These are phyloP conservation scores for Menura novaehollandiae DNA, from an alignment of 2,113 vertebrate genomes.

Conservation along the genomic window DNA sequence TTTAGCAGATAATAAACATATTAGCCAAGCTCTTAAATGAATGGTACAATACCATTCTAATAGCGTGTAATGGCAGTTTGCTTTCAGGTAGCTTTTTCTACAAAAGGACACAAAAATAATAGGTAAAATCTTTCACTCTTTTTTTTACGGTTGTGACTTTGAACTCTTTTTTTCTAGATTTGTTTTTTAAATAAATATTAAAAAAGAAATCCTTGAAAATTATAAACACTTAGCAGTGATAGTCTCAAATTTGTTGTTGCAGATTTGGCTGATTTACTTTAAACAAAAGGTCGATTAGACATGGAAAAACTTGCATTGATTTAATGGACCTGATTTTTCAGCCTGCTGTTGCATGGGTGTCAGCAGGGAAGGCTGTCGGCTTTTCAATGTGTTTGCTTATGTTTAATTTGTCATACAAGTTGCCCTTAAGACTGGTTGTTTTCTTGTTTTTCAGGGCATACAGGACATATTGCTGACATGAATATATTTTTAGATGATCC, in stretches of 20 bases:
- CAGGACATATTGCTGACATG: conserved; percentile 76
- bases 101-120: neutral
- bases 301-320: neutral
- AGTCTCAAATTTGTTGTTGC: neutral
- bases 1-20: neutral
- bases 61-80: neutral
- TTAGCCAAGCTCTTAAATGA: neutral
- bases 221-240: neutral
- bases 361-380: neutral
- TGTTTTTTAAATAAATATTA: neutral
- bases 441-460: conserved; percentile 48
- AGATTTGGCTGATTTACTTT: neutral
- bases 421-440: neutral
- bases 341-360: neutral
- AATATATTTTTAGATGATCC: conserved; percentile 88
- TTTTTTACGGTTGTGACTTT: neutral
- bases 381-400: neutral
- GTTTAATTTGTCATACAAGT: neutral
- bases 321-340: neutral
- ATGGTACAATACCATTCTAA: neutral
- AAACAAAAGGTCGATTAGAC: neutral
- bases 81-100: neutral
- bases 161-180: neutral
- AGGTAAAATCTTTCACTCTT: neutral
- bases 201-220: neutral